These are phyloP conservation scores for Avahi laniger DNA, from an alignment of 2,797 vertebrate species.

Conservation along the genomic window DNA sequence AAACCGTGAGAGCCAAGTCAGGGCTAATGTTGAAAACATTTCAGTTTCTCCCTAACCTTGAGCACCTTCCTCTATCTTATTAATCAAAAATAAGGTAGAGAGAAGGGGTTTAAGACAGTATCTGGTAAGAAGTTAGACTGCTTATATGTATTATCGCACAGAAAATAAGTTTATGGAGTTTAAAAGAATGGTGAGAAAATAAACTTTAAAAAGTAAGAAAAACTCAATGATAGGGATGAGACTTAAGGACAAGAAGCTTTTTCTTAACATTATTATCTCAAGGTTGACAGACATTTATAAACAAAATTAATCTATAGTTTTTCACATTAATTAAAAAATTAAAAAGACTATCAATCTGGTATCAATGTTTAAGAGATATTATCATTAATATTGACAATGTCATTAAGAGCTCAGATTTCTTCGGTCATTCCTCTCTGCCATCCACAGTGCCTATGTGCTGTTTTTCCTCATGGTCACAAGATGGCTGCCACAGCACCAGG, in stretches of 20 bases:
- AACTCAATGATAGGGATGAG: neutral
- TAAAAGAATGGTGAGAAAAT: neutral
- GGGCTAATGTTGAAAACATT: neutral
- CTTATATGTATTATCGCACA: neutral
- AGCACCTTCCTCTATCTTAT: neutral
- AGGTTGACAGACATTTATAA: neutral
- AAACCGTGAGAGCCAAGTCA: neutral
- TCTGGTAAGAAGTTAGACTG: neutral
- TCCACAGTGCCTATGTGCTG: neutral
- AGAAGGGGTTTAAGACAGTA: neutral
- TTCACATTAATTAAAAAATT: neutral
- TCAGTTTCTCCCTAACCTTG: neutral
- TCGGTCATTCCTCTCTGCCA: neutral
- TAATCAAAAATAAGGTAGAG: slow-evolving; percentile 6
- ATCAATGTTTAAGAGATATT: neutral
- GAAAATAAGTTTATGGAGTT: neutral
- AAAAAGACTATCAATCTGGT: neutral
- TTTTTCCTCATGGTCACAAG: neutral
- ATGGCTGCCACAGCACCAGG: neutral
- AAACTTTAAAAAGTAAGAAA: neutral
- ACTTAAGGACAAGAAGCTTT: neutral
- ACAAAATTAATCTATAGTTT: neutral
- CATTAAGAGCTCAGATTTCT: neutral
- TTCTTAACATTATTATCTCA: neutral
- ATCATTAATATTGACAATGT: neutral